These are phyloP conservation scores for Dendroctonus valens DNA, from an alignment of 1,140 invertebrate species.

Conservation along the genomic window DNA sequence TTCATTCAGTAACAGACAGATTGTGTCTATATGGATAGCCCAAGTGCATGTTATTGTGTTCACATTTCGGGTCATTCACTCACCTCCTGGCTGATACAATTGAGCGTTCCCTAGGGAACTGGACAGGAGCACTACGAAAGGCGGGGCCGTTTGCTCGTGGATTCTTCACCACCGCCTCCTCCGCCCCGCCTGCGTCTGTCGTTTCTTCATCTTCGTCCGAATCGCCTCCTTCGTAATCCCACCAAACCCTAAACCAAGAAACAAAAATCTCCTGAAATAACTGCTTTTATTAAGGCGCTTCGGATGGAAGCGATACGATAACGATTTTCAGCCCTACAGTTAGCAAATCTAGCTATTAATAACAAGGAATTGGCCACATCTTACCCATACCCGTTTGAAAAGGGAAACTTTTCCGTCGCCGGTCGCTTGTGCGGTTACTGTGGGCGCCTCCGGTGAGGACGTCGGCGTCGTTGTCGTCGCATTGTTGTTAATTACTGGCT, in stretches of 20 bases:
- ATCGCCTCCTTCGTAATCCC: slow-evolving; percentile 93
- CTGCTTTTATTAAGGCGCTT: too few species aligned
- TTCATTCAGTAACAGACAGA: too few species aligned
- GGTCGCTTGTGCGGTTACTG: slow-evolving; percentile 48
- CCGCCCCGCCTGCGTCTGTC: slow-evolving; percentile 48
- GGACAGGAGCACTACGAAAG: slow-evolving; percentile 56
- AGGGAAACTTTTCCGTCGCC: slow-evolving; percentile 55
- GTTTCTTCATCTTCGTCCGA: slow-evolving; percentile 86
- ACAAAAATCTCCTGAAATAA: neutral
- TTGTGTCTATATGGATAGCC: too few species aligned
- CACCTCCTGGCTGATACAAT: slow-evolving; percentile 26
- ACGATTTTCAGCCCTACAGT: slow-evolving; percentile 3
- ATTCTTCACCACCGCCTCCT: slow-evolving; percentile 36
- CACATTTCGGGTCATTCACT: neutral
- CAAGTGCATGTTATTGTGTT: too few species aligned
- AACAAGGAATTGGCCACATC: neutral
- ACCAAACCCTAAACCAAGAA: slow-evolving; percentile 72
- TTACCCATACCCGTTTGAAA: slow-evolving; percentile 59
- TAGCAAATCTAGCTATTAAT: too few species aligned
- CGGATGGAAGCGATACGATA: too few species aligned
- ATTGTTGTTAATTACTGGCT: slow-evolving; percentile 14
- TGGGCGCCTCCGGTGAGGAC: slow-evolving; percentile 46
- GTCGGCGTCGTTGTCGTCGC: slow-evolving; percentile 47
- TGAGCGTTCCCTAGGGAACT: slow-evolving; percentile 19
- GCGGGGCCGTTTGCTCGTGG: slow-evolving; percentile 60